These are phyloP conservation scores for Nyctibius grandis DNA, from an alignment of 2,797 vertebrate genomes.

Conservation along the genomic window DNA sequence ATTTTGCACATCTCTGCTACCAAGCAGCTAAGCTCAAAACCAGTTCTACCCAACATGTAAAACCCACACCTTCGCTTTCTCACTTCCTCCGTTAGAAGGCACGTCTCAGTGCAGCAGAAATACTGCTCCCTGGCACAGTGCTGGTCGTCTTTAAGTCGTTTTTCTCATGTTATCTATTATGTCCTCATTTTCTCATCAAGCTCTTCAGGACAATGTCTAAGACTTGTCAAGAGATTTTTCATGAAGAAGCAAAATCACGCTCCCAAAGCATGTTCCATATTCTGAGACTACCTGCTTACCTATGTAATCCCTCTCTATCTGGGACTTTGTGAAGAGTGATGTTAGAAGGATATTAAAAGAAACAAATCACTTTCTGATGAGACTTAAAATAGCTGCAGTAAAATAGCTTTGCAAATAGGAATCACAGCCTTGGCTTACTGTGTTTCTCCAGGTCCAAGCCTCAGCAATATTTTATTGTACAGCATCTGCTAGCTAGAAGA, in stretches of 20 bases:
- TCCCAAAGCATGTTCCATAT: background rate
- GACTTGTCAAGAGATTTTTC: background rate
- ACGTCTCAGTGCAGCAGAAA: background rate
- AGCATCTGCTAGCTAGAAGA: background rate
- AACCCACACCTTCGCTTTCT: background rate
- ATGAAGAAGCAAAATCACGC: background rate
- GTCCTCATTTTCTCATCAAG: background rate
- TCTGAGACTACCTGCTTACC: background rate
- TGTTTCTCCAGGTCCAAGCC: background rate
- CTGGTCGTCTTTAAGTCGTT: background rate
- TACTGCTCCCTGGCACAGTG: background rate
- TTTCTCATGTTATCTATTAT: background rate
- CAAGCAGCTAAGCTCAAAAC: background rate
- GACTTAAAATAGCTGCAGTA: background rate
- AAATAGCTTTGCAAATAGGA: background rate
- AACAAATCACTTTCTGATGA: background rate
- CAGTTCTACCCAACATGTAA: background rate
- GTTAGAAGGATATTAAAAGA: background rate
- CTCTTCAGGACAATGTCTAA: background rate
- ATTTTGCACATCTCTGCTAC: background rate
- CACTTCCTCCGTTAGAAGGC: background rate
- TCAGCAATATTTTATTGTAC: background rate
- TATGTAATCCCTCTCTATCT: background rate
- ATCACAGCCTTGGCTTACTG: background rate
- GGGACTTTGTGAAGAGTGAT: background rate